Evolutionary conservation across 2,888 invertebrate species (phyloP).

Genomic region (Sepiola atlantica): DNA sequence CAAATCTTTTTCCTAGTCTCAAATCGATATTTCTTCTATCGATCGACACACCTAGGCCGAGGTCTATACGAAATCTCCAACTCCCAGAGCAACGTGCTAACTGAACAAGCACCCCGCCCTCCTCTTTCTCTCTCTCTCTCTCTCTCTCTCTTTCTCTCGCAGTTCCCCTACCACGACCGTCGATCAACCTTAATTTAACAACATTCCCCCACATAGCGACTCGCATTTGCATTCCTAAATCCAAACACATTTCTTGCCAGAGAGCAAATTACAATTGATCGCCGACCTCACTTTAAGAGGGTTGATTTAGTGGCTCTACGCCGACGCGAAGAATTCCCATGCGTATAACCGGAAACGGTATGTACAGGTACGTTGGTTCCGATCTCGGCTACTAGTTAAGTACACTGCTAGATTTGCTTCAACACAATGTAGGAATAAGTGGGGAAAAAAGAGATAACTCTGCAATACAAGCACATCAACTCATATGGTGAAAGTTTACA

Average conservation of each 20-base stretch:
- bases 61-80: neutral
- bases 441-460: too few species aligned
- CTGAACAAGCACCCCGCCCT: neutral
- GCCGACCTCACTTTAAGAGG: neutral
- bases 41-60: neutral
- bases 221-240: neutral
- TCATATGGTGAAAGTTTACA: too few species aligned
- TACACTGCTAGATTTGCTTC: neutral
- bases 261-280: conserved; percentile 8
- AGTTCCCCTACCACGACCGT: neutral
- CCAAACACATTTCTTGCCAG: neutral
- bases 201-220: neutral
- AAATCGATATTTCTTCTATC: neutral
- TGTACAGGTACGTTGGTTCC: neutral
- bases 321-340: neutral
- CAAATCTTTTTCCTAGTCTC: neutral
- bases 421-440: too few species aligned
- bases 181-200: conserved; percentile 32
- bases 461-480: too few species aligned
- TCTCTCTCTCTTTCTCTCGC: too few species aligned
- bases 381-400: neutral
- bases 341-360: neutral
- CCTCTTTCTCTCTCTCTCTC: too few species aligned
- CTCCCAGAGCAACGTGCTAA: conserved; percentile 20
- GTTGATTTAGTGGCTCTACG: conserved; percentile 11